Evolutionary conservation across 2,113 vertebrate genomes (phyloP), one percentile per base, ranked within the genome.

Genomic region (Phoxinus phoxinus): DNA sequence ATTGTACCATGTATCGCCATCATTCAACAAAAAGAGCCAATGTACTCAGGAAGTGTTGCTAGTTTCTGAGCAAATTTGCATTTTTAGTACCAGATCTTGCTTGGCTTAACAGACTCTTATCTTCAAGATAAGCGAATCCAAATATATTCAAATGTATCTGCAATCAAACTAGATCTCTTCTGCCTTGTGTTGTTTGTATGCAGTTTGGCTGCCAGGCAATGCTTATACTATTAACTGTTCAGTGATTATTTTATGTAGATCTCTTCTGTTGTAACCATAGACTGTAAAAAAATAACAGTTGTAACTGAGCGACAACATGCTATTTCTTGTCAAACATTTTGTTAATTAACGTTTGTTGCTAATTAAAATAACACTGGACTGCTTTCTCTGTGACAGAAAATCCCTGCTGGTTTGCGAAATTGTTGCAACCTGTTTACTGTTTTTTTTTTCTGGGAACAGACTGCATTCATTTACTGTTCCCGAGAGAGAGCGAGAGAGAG

Each of bases 1-100:
- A 51, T 51, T 51, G 44, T 51, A 21, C 56, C 21, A 41, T 61
- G 15, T 61, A 61, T 61, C 11, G 1, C 56, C 13, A 61, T 25
- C 63, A 9, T 32, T 19, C 13, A 51, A 11, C 61, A 53, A 35
- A 81, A 69, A 51, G 25, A 67, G 25, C 41, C 25, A 30, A 21
- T 69, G 61, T 65, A 69, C 25, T 35, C 37, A 81, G 82, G 74
- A 89, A 84, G 78, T 86, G 41, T 72, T 84, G 53, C 46, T 77
- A 51, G 51, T 23, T 81, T 81, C 23, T n/a, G 59, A 76, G 71
- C 53, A 27, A 51, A 89, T 89, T 89, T 89, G 86, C 86, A 87
- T 89, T 56, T 56, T 78, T 11, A 82, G 41, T 46, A 23, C 4
- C 56, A 4, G 23, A 59, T 44, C 17, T 30, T 35, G 23, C 59